Evolutionary conservation across 2,797 vertebrate species (phyloP), one percentile per base, ranked within the genome.

Genomic region (Phrynocephalus vlangalii): DNA sequence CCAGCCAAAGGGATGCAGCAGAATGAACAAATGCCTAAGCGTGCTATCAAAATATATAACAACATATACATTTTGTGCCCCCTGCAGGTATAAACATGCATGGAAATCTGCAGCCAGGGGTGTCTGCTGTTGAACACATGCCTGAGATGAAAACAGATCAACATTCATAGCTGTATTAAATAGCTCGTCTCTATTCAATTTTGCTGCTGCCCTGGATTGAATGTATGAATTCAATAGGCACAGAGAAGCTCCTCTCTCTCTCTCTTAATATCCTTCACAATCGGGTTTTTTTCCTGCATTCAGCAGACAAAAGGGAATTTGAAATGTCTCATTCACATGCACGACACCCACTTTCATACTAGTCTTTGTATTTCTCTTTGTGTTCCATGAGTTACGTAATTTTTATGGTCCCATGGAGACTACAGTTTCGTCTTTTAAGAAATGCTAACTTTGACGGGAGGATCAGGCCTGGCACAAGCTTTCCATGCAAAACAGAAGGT

Each of bases 41-140:
- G 79, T 72, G 75, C 38, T 83, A 86, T 73, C 84, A 77, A 48
- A 86, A 73, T 87, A 73, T 87, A 88, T 52, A 93, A 66, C 83
- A 90, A 76, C 72, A 13, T 79, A 82, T 78, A 81, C n/a, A 82
- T 91, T 85, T 89, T 75, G 67, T 28, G 92, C 92, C 92, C 94
- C 91, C 91, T 95, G 84, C 89, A 92, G 90, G 86, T 81, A 26
- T 44, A 78, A 90, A 80, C 26, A 20, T 85, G 84, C 4, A 80
- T 63, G 44, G 4, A 83, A 0, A 0, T 85, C 1, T 82, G 78
- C 33, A 30, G 76, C 89, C 80, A 84, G 84, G 89, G 83, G 79
- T 88, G 93, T 96, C 94, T 92, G 88, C 91, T 67, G 83, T 15
- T 18, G 0, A 0, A 26, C 75, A 85, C 82, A 66, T 82, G 0